Percentiles rank a stretch among this genome's conserved stretches.
Conservation (phyloP, 2,888 invertebrate species). For the Cheilosia scutellata region DNA sequence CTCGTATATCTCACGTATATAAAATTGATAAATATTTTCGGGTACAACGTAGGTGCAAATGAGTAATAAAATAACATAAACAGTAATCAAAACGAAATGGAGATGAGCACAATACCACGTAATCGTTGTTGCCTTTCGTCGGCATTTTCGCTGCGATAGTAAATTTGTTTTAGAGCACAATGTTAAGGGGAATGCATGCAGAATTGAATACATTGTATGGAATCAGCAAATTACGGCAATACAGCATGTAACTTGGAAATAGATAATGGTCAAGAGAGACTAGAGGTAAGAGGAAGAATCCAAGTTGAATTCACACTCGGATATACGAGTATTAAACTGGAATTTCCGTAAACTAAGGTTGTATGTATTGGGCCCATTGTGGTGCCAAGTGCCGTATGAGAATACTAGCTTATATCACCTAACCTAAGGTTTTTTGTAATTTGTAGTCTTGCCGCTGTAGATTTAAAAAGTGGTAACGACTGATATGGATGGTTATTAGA, state of each 20-base stretch:
- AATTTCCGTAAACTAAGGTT: too few species aligned
- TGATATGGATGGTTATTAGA: too few species aligned
- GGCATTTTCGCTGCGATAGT: constrained; percentile 38
- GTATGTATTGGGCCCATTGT: too few species aligned
- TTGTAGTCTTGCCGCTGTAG: too few species aligned
- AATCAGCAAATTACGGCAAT: constrained; percentile 36
- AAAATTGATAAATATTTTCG: not conserved
- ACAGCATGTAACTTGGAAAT: constrained; percentile 25
- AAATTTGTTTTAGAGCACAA: constrained; percentile 30
- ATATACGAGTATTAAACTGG: too few species aligned
- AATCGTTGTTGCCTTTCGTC: constrained; percentile 34
- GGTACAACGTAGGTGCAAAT: not conserved
- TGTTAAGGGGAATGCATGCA: constrained; percentile 21
- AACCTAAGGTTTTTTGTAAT: too few species aligned
- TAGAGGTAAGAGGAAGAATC: too few species aligned
- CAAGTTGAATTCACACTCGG: too few species aligned
- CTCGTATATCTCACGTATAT: not conserved
- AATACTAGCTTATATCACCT: too few species aligned
- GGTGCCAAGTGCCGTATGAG: too few species aligned
- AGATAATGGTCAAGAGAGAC: not conserved
- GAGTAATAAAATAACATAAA: not conserved
- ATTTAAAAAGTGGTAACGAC: too few species aligned
- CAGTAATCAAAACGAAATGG: not conserved
- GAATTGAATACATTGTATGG: constrained; percentile 36
- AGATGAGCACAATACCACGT: constrained; percentile 49